Percentiles rank a stretch among this genome's conserved stretches.
These are phyloP conservation scores for Pachypanchax playfairii DNA, from an alignment of 2,113 vertebrate genomes.

Conservation along the genomic window DNA sequence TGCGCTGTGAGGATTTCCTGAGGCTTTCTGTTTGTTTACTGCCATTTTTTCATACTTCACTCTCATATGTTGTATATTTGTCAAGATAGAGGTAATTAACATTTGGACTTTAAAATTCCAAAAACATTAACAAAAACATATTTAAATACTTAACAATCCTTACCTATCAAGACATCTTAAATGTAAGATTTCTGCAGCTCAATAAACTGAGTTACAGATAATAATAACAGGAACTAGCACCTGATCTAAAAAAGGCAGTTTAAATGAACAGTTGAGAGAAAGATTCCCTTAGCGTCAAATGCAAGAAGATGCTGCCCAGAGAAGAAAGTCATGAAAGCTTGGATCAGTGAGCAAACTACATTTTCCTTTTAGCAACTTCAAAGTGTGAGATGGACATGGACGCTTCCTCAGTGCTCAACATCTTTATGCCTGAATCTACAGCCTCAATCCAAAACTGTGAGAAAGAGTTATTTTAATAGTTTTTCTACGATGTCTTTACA, in stretches of 20 bases:
- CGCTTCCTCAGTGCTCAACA: constrained; percentile 19
- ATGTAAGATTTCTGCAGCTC: constrained; percentile 18
- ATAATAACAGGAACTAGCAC: constrained; percentile 38
- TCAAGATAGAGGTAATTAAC: background rate
- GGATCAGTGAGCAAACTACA: constrained; percentile 53
- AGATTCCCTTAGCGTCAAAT: constrained; percentile 7
- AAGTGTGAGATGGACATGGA: constrained; percentile 18
- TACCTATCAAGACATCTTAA: constrained; percentile 40
- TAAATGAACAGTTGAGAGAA: constrained; percentile 21
- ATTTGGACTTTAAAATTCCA: background rate
- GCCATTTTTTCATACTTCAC: background rate
- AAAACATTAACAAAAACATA: no score
- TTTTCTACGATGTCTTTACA: background rate
- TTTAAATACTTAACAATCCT: constrained; percentile 47
- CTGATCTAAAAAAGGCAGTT: constrained; percentile 38
- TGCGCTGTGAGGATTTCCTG: background rate
- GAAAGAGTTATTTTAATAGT: constrained; percentile 18
- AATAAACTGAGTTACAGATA: constrained; percentile 36
- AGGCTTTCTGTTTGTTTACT: background rate
- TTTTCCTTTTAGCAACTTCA: constrained; percentile 61
- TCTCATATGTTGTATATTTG: constrained; percentile 2
- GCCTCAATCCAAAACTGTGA: background rate
- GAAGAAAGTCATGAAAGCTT: constrained; percentile 15
- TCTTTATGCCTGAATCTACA: constrained; percentile 11
- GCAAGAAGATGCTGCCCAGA: constrained; percentile 1